Evolutionary conservation across 2,113 vertebrate genomes (phyloP).

Genomic region (Tor tambroides): DNA sequence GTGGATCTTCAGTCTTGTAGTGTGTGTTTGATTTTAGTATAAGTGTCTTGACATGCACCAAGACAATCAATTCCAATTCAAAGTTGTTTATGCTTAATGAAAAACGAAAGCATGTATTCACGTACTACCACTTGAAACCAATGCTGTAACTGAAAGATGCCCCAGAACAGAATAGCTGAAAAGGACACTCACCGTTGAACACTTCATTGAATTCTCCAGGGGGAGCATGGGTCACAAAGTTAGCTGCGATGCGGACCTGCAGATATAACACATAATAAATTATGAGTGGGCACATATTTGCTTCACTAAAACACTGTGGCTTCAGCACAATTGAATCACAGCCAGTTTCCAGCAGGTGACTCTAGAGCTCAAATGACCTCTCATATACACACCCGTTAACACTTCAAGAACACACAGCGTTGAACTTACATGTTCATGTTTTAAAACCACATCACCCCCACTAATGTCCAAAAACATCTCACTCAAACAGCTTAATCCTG

Average conservation of each 20-base stretch:
- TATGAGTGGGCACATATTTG: not conserved
- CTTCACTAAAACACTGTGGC: not conserved
- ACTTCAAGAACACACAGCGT: not conserved
- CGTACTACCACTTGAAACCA: no score
- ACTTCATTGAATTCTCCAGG: conserved; percentile 99
- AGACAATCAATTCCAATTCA: not conserved
- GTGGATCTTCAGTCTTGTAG: no score
- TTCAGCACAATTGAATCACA: not conserved
- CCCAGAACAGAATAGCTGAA: not conserved
- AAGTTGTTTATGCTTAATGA: not conserved
- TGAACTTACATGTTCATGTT: not conserved
- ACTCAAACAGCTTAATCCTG: not conserved
- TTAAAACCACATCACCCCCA: not conserved
- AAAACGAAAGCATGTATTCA: not conserved
- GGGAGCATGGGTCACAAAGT: conserved; percentile 96
- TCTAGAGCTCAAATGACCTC: conserved; percentile 16
- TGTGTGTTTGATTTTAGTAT: not conserved
- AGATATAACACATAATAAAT: conserved; percentile 26
- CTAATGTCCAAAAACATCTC: not conserved
- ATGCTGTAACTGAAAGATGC: not conserved
- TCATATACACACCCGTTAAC: not conserved
- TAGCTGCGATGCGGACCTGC: conserved; percentile 95
- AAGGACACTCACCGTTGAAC: conserved; percentile 89
- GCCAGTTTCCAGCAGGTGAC: not conserved
- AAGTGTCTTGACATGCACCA: not conserved